Percentiles rank a stretch among this genome's conserved stretches.
phyloP scores from a whole-genome alignment of 2,797 vertebrate genomes.

The Linurgus olivaceus region DNA sequence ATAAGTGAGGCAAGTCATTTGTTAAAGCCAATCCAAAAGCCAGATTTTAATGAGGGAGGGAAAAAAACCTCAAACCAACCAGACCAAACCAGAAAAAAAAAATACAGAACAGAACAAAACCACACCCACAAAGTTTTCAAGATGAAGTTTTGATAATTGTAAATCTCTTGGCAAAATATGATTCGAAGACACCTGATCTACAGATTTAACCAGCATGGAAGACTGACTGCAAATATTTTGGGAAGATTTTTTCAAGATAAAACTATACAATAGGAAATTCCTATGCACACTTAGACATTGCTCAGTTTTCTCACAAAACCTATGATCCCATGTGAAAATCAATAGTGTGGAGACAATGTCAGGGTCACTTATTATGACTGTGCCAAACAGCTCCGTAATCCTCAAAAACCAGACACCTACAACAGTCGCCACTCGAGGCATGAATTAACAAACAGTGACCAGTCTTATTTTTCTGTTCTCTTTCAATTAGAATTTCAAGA shows the following conservation, averaged over 20 bases:
- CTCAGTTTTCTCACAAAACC: background rate
- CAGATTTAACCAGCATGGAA: background rate
- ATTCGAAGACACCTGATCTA: background rate
- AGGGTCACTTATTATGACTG: slow-evolving; percentile 1
- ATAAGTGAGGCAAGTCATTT: background rate
- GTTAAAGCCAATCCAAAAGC: background rate
- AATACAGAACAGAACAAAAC: background rate
- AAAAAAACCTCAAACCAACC: background rate
- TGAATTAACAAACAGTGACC: background rate
- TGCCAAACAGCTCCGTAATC: background rate
- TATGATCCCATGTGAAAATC: background rate
- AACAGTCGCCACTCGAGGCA: background rate
- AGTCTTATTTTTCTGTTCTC: background rate
- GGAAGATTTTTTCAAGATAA: background rate
- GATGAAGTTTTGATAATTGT: background rate
- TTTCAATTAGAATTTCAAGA: background rate
- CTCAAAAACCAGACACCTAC: background rate
- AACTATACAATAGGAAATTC: background rate
- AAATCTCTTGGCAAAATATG: background rate
- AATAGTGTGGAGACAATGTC: background rate
- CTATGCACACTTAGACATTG: background rate
- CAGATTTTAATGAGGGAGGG: background rate
- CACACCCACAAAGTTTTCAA: background rate
- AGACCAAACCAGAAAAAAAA: background rate
- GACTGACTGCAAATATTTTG: background rate